Base-by-base conservation (phyloP, 1,140 invertebrate species). In the Drosophila orosa region DNA sequence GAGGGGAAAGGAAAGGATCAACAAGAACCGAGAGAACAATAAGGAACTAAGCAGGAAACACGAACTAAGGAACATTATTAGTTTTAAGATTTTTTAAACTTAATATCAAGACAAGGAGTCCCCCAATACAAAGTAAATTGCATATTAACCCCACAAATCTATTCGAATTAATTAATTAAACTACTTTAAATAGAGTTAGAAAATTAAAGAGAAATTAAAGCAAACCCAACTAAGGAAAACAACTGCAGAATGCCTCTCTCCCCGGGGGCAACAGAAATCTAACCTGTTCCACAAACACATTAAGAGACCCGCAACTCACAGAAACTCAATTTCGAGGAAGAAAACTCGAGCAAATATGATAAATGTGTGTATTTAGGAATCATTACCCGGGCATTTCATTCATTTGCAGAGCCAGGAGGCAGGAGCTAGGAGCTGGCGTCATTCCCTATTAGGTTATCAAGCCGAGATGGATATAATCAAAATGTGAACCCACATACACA, bases 301-400 rank as follows among this genome's bases (percentile, higher is more conserved):
- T 69, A 47, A 24, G 17, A 37, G 31, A 29, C 29, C 48, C 19
- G 22, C 29, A 52, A 52, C 13, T 33, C 27, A 48, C 24, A 22
- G 12, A 22, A 52, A 35, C 48, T 56, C 19, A 56, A 29, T 19
- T 35, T 24, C 27, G 47, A 40, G 31, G 62, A 24, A 42, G 62
- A 10, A 45, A 62, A 48, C 33, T 54, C 68, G 42, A 45, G 65
- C 67, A 75, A 72, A 72, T 60, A 60, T 72, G 69, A 72, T 72
- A 48, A 73, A 58, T 58, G 54, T 75, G 54, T 75, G 72, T 57
- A 66, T 75, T 75, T 75, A 59, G 72, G 61, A 75, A 76, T 75
- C 61, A 75, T 75, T 74, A 74, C 71, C 58, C 57, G 25, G 47
- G 40, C 50, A 40, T 56, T 65, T 29, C 45, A 44, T 50, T 48